A percentile compares a stretch with the other conserved stretches of the same genome.
Evolutionary conservation across 2,888 invertebrate species (phyloP).

Genomic region (Busseola fusca): DNA sequence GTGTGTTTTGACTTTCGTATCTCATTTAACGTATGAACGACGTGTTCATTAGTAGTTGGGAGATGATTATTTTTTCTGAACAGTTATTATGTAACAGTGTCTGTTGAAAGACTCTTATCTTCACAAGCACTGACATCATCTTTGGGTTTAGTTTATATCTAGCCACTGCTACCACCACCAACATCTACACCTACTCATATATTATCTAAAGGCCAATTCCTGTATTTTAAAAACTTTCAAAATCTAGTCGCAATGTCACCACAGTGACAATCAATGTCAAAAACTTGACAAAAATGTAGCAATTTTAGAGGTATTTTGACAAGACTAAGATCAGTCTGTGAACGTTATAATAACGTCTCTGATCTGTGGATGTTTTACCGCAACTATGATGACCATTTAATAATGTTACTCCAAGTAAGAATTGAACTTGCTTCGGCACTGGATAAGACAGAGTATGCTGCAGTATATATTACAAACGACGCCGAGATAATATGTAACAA

Average conservation of each 20-base stretch:
- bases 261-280: neutral
- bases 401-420: neutral
- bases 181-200: neutral
- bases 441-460: neutral
- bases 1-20: slow-evolving; percentile 24
- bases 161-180: neutral
- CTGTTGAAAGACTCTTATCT: neutral
- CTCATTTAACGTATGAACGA: neutral
- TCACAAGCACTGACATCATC: neutral
- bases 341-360: neutral
- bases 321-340: neutral
- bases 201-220: neutral
- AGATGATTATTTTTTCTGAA: neutral
- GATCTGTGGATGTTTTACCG: neutral
- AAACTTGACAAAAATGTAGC: neutral
- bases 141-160: neutral
- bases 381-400: neutral
- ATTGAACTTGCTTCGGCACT: neutral
- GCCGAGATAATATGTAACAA: neutral
- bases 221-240: neutral
- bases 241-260: neutral
- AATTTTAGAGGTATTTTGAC: neutral
- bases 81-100: neutral
- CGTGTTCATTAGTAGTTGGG: slow-evolving; percentile 5
- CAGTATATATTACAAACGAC: neutral